These are phyloP conservation scores for Macrophya annulata DNA, from an alignment of 2,888 invertebrate genomes.

Conservation along the genomic window DNA sequence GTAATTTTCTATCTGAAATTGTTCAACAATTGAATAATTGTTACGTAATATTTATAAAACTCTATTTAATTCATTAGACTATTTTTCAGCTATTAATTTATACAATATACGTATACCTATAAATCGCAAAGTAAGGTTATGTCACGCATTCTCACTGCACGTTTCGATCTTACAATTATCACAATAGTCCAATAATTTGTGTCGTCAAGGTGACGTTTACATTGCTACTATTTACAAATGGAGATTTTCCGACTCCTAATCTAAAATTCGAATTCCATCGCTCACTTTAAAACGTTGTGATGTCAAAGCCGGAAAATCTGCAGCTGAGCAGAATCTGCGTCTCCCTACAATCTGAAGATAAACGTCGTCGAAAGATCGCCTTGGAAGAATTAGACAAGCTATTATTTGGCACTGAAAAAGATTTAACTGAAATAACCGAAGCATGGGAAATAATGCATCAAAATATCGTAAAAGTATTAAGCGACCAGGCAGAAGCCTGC, in stretches of 20 bases:
- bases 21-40: background rate
- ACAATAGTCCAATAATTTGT: background rate
- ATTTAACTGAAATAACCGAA: slow-evolving; percentile 73
- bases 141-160: background rate
- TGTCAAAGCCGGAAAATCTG: slow-evolving; percentile 63
- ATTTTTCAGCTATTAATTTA: background rate
- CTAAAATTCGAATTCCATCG: background rate
- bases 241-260: background rate
- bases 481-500: slow-evolving; percentile 85
- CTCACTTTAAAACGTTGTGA: slow-evolving; percentile 5
- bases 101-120: background rate
- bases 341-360: slow-evolving; percentile 83
- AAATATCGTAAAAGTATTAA: slow-evolving; percentile 79
- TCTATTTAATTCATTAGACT: background rate
- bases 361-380: slow-evolving; percentile 82
- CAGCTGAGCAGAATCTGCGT: slow-evolving; percentile 65
- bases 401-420: slow-evolving; percentile 79
- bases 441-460: slow-evolving; percentile 80
- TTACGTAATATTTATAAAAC: background rate
- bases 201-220: slow-evolving; percentile 35
- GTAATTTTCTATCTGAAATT: background rate
- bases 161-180: background rate
- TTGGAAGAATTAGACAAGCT: slow-evolving; percentile 82
- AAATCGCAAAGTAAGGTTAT: background rate
- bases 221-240: background rate